Evolutionary conservation across 2,888 invertebrate species (phyloP).

Genomic region (Synanthedon formicaeformis): DNA sequence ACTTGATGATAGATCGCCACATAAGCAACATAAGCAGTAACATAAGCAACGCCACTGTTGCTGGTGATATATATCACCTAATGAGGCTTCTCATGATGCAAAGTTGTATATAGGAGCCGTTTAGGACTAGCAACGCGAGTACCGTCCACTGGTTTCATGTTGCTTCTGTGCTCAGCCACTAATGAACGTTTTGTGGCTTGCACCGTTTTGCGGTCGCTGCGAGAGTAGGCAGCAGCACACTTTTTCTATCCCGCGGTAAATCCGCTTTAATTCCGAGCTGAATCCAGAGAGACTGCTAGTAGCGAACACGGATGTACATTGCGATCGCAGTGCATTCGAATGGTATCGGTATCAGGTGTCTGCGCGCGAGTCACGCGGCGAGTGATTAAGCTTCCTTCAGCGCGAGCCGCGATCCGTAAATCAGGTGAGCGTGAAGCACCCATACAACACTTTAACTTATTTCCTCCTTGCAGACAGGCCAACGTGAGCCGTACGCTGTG

Average conservation of each 20-base stretch:
- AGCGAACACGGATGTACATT: no score
- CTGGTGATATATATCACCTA: no score
- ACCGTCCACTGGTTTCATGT: neutral
- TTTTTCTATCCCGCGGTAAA: neutral
- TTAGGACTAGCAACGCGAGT: no score
- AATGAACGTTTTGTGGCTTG: neutral
- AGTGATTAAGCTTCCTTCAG: slow-evolving; percentile 2
- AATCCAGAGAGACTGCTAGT: no score
- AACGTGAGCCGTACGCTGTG: neutral
- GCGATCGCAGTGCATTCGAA: neutral
- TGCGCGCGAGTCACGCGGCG: neutral
- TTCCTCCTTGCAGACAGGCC: neutral
- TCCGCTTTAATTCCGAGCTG: no score
- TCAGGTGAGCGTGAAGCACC: slow-evolving; percentile 13
- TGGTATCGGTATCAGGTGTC: neutral
- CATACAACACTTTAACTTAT: slow-evolving; percentile 11
- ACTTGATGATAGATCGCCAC: no score
- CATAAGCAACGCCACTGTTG: no score
- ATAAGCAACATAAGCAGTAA: no score
- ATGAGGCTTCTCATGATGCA: no score
- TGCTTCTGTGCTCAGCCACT: neutral
- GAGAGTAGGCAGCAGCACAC: neutral
- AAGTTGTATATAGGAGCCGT: no score
- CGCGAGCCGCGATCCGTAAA: slow-evolving; percentile 8
- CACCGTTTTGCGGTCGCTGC: neutral